Conservation (phyloP, 2,797 vertebrate genomes). For the Dicrostonyx torquatus region DNA sequence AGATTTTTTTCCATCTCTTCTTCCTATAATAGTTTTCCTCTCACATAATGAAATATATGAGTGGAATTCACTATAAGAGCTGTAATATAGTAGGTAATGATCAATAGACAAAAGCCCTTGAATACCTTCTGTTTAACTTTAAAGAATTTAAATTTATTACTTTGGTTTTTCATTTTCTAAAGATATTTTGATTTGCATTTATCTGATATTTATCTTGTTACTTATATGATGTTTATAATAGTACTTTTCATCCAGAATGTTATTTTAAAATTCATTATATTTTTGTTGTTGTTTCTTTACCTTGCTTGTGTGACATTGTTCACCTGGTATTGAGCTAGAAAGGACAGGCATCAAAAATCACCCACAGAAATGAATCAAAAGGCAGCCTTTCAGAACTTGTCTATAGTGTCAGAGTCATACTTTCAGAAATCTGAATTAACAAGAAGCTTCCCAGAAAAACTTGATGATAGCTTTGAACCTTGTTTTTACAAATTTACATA, state of each 20-base stretch:
- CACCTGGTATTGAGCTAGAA: not conserved
- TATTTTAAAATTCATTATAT: conserved; percentile 49
- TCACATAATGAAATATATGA: not conserved
- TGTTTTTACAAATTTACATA: not conserved
- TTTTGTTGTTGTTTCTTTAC: conserved; percentile 31
- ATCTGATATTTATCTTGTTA: not conserved
- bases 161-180: conserved; percentile 48
- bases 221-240: not conserved
- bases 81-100: not conserved
- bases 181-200: not conserved
- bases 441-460: not conserved
- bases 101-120: not conserved
- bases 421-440: conserved; percentile 20
- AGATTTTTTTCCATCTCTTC: conserved; percentile 18
- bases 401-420: conserved; percentile 4
- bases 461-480: conserved; percentile 47
- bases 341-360: not conserved
- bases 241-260: conserved; percentile 32
- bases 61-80: not conserved
- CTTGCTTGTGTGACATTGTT: not conserved
- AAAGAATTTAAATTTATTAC: not conserved
- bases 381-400: not conserved
- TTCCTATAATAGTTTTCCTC: not conserved
- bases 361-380: conserved; percentile 34
- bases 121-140: not conserved